Base-by-base conservation (phyloP, 2,888 invertebrate genomes). In the Ormia ochracea region DNA sequence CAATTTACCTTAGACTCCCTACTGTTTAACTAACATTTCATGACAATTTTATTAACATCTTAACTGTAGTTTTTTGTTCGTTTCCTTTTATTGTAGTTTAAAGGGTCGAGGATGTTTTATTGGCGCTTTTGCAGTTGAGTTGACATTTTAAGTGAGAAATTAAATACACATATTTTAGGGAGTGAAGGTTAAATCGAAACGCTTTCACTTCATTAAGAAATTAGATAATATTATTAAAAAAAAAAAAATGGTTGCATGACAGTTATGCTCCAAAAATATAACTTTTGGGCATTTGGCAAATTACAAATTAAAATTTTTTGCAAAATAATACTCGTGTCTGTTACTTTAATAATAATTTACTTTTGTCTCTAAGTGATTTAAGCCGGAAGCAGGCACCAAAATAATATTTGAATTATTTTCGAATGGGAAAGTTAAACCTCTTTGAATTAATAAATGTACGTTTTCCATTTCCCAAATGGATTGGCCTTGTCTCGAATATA, bases 41-140 rank as follows among this genome's bases (percentile, higher is more conserved):
- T 85, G 87, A 85, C 87, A 86, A 84, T 88, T 88, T 87, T 86
- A 87, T 87, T 87, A 87, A 85, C 84, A 84, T 80, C 81, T 82
- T 82, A 82, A 81, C 74, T 82, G 72, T 26, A 68, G 54, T 65
- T 65, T 26, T 52, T 70, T 26, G n/a, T 70, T 59, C 17, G n/a
- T 48, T 48, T n/a, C 26, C 14, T 48, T 59, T 59, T 59, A 50
- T 70, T 68, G 61, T 26, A 45, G 43, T 45, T 45, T 7, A 36
- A 56, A 76, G 69, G 69, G 76, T 76, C 76, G 23, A 45, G 54
- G 54, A 45, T 36, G 54, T 69, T 54, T 50, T 68, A 56, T 75
- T 68, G 38, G 31, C 52, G 31, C 23, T 65, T 36, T 19, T 28
- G 17, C n/a, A 26, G 17, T 21, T 48, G 41, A 52, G 70, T 50